Evolutionary conservation across 2,888 invertebrate genomes (phyloP).

Genomic region (Phasia obesa): DNA sequence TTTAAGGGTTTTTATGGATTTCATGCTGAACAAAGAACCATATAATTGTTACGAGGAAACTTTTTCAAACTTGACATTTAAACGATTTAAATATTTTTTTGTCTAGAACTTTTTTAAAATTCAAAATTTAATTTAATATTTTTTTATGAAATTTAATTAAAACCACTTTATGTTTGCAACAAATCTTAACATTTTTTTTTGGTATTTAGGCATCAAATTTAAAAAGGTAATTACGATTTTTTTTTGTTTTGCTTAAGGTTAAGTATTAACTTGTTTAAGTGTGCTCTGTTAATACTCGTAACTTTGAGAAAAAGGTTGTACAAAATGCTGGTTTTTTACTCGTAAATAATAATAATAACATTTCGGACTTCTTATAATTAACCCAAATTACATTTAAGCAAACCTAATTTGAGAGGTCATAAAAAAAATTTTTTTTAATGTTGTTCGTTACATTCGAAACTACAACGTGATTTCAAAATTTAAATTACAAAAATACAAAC

Average conservation of each 20-base stretch:
- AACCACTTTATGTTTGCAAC: neutral
- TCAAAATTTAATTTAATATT: neutral
- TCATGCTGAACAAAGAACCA: conserved; percentile 9
- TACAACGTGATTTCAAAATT: no score
- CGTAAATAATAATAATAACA: no score
- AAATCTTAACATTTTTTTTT: neutral
- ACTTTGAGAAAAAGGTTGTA: conserved; percentile 1
- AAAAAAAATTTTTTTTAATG: conserved; percentile 13
- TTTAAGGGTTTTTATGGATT: conserved; percentile 22
- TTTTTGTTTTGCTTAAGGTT: conserved; percentile 18
- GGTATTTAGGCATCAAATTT: neutral
- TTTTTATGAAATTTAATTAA: neutral
- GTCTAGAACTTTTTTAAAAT: neutral
- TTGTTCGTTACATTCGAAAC: neutral
- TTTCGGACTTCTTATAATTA: conserved; percentile 33
- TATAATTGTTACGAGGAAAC: conserved; percentile 41
- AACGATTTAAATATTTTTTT: neutral
- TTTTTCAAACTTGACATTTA: conserved; percentile 26
- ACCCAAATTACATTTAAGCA: conserved; percentile 22
- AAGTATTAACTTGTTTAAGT: conserved; percentile 24
- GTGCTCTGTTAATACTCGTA: conserved; percentile 35
- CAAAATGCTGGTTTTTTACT: no score
- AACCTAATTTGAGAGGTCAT: conserved; percentile 26
- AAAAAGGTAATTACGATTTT: conserved; percentile 19
- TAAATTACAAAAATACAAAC: no score